A percentile compares a stretch with the other conserved stretches of the same genome.
Conservation (phyloP, 2,888 invertebrate species). For the Andrena fulva region DNA sequence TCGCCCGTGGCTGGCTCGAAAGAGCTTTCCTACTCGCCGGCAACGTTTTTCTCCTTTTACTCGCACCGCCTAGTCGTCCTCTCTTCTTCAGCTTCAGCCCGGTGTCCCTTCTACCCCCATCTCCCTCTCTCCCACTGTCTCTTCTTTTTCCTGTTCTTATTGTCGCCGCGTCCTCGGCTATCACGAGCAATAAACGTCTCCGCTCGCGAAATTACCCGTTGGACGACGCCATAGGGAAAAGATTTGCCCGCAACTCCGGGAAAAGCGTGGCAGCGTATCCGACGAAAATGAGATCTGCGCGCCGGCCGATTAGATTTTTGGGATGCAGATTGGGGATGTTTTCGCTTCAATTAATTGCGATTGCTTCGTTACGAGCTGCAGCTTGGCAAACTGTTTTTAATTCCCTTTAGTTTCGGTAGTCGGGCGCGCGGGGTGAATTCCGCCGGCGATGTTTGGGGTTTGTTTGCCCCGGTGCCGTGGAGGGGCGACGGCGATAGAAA, state of each 20-base stretch:
- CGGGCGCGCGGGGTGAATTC: not conserved
- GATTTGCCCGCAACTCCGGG: slow-evolving; percentile 37
- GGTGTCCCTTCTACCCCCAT: not conserved
- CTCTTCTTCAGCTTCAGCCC: slow-evolving; percentile 12
- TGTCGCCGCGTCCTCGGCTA: slow-evolving; percentile 57
- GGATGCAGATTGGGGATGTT: not conserved
- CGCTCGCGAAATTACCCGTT: slow-evolving; percentile 62
- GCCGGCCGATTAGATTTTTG: slow-evolving; percentile 11
- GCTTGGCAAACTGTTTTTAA: not conserved
- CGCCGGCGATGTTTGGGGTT: not conserved
- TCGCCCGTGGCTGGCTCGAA: slow-evolving; percentile 33
- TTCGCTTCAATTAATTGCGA: not conserved
- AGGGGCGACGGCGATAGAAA: not conserved
- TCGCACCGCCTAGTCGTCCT: slow-evolving; percentile 22
- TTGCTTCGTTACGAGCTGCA: not conserved
- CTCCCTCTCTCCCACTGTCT: slow-evolving; percentile 30
- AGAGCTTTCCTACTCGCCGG: slow-evolving; percentile 63
- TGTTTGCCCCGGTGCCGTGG: not conserved
- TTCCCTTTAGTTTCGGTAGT: not conserved
- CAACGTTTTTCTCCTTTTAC: slow-evolving; percentile 67
- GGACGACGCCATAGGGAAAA: slow-evolving; percentile 52
- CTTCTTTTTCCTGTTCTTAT: slow-evolving; percentile 50
- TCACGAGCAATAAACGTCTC: slow-evolving; percentile 69
- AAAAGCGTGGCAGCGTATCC: slow-evolving; percentile 18
- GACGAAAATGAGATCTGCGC: slow-evolving; percentile 23